Evolutionary conservation across 2,888 invertebrate species (phyloP).

Genomic region (Eumerus sabulonum): DNA sequence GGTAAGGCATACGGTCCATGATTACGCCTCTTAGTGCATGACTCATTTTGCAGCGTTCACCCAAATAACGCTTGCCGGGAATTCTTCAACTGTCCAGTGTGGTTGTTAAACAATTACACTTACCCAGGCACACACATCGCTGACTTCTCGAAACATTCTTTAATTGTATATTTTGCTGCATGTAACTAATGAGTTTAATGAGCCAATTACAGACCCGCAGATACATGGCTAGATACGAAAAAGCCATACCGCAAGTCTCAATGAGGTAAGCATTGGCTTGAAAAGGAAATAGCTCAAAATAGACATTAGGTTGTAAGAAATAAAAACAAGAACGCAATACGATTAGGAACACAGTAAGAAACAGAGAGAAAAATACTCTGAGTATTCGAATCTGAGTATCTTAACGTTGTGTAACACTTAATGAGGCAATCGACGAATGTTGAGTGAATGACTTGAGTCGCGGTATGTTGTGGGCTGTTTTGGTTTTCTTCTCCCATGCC

Average conservation of each 20-base stretch:
- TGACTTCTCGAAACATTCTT: conserved; percentile 36
- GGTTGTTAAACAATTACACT: conserved; percentile 52
- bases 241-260: conserved; percentile 13
- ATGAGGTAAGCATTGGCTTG: conserved; percentile 37
- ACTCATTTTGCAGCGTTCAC: neutral
- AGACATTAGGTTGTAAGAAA: conserved; percentile 50
- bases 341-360: neutral
- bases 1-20: no score
- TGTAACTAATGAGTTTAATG: conserved; percentile 67
- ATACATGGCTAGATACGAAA: neutral
- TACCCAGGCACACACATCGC: conserved; percentile 40
- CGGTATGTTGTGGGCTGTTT: conserved; percentile 49
- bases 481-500: conserved; percentile 26
- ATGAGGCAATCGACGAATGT: conserved; percentile 54
- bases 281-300: conserved; percentile 11
- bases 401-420: conserved; percentile 64
- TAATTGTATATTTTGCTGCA: conserved; percentile 50
- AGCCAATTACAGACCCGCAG: conserved; percentile 58
- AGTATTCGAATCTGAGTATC: conserved; percentile 27
- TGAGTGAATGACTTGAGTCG: conserved; percentile 57
- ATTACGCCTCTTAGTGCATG: no score
- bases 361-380: conserved; percentile 3
- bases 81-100: conserved; percentile 9
- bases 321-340: conserved; percentile 12
- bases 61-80: no score